Evolutionary conservation across 2,888 invertebrate genomes (phyloP).

Genomic region (Perizoma affinitatum): DNA sequence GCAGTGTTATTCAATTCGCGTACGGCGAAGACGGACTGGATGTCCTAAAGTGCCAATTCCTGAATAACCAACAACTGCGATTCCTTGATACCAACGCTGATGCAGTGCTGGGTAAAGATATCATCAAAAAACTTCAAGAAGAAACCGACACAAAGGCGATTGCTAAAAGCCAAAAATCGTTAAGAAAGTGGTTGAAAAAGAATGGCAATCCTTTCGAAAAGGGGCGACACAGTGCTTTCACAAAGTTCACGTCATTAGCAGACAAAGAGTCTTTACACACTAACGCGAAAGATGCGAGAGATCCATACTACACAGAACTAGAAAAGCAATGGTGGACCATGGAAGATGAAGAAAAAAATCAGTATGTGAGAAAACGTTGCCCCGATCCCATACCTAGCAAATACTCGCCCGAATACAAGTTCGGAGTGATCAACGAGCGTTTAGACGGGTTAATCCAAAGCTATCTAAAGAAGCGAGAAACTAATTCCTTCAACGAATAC

Average conservation of each 20-base stretch:
- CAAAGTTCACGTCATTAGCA: slow-evolving; percentile 83
- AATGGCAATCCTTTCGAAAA: slow-evolving; percentile 74
- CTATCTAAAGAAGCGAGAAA: slow-evolving; percentile 80
- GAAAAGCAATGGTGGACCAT: slow-evolving; percentile 87
- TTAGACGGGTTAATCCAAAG: slow-evolving; percentile 87
- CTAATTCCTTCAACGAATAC: slow-evolving; percentile 51
- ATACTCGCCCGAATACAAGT: slow-evolving; percentile 89
- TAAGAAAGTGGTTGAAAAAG: slow-evolving; percentile 86
- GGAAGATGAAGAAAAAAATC: slow-evolving; percentile 83
- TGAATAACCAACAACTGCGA: slow-evolving; percentile 89
- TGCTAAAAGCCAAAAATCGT: slow-evolving; percentile 82
- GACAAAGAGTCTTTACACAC: slow-evolving; percentile 74
- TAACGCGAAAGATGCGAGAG: slow-evolving; percentile 76
- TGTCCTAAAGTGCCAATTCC: slow-evolving; percentile 93
- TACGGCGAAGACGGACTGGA: slow-evolving; percentile 98
- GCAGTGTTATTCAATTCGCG: slow-evolving; percentile 95
- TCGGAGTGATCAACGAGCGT: slow-evolving; percentile 93
- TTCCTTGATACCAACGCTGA: slow-evolving; percentile 93
- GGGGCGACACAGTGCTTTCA: slow-evolving; percentile 82
- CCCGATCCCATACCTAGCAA: slow-evolving; percentile 90
- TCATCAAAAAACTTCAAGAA: slow-evolving; percentile 84
- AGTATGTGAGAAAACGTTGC: slow-evolving; percentile 82
- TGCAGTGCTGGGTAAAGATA: slow-evolving; percentile 84
- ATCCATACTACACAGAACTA: slow-evolving; percentile 84
- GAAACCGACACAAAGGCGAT: slow-evolving; percentile 79